Base-by-base conservation (phyloP, 2,888 invertebrate genomes). In the Acanthosepion lycidas region DNA sequence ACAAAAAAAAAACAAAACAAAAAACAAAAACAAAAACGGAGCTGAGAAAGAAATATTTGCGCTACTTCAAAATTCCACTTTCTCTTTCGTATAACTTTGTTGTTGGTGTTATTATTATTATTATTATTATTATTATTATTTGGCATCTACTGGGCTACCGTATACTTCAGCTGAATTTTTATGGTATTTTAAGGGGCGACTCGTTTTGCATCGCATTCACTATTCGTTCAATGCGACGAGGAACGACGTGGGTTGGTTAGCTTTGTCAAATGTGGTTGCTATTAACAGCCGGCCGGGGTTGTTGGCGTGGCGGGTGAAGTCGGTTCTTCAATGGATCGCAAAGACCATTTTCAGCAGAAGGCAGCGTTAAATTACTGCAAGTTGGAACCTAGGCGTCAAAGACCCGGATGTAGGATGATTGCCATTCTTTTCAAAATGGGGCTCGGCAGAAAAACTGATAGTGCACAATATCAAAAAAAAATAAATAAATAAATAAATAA, bases 181-280 rank as follows among this genome's bases (percentile, higher is more conserved):
- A 42, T 42, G 42, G 42, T 42, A 42, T 42, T 42, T 42, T 42
- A 42, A 42, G 42, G 42, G 42, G 42, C 1, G 42, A 42, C 42
- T 42, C 42, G 23, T 33, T 78, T 12, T n/a, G n/a, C n/a, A n/a
- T n/a, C 1, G 78, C 78, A 5, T n/a, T n/a, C n/a, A n/a, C 15
- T 78, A 9, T 33, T 78, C 78, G 78, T 33, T 15, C 6, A 78
- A 78, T 78, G n/a, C n/a, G n/a, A 33, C n/a, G 78, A 33, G 78
- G 78, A n/a, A 78, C n/a, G 33, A 78, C 78, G 78, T 78, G 78
- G 78, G 78, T n/a, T 78, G 78, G 78, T 78, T 78, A 5, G 9
- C n/a, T 78, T 78, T 78, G n/a, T 78, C 78, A 78, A 78, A 78
- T 78, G n/a, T 78, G 78, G 78, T 78, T 78, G 78, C 78, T n/a